Evolutionary conservation across 2,113 vertebrate genomes (phyloP).

Genomic region (Eidolon helvum): DNA sequence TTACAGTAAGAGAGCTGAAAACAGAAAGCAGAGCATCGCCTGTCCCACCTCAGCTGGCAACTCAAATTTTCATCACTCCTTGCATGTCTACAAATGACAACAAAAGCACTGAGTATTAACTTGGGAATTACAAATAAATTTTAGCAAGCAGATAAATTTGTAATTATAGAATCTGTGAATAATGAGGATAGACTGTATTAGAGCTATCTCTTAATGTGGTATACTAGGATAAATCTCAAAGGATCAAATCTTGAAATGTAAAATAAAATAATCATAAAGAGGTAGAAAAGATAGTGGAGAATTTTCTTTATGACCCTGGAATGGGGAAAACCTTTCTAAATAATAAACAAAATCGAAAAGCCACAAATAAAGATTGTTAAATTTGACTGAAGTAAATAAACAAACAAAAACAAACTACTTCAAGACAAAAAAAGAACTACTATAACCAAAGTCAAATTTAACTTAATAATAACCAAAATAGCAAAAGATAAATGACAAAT

Average conservation of each 20-base stretch:
- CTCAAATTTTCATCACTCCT: neutral
- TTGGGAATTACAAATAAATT: neutral
- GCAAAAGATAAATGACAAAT: neutral
- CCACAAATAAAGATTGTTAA: neutral
- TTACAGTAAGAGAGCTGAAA: neutral
- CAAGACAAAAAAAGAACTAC: neutral
- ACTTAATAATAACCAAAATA: slow-evolving; percentile 7
- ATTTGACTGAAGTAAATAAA: neutral
- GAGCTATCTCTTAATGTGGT: neutral
- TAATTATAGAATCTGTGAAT: neutral
- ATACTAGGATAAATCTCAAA: neutral
- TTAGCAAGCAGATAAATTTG: neutral
- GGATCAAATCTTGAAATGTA: neutral
- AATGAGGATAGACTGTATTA: neutral
- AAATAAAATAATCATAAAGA: slow-evolving; percentile 1
- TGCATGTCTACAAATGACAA: neutral
- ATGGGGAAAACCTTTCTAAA: neutral
- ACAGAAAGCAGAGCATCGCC: neutral
- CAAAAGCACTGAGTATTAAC: neutral
- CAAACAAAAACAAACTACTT: neutral
- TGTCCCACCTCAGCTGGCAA: neutral
- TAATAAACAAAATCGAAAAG: neutral
- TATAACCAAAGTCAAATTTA: slow-evolving; percentile 21
- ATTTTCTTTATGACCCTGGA: neutral
- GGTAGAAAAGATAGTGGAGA: neutral